Evolutionary conservation across 2,888 invertebrate genomes (phyloP).

Genomic region (Heliconius aoede): DNA sequence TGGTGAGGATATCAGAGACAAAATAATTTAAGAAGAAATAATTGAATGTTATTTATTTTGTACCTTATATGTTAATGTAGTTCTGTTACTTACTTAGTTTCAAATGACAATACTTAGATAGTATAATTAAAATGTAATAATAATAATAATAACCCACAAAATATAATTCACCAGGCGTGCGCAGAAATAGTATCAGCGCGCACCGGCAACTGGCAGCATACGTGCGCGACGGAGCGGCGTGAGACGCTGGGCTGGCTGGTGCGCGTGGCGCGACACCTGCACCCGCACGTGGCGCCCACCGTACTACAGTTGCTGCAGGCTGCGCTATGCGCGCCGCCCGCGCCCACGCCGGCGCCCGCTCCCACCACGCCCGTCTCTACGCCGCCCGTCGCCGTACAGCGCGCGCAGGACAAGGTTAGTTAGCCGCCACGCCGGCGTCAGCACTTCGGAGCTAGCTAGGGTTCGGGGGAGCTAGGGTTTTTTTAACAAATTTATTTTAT

Average conservation of each 20-base stretch:
- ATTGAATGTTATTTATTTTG: no score
- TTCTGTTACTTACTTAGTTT: background rate
- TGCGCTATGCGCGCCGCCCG: constrained; percentile 87
- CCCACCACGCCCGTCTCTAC: constrained; percentile 37
- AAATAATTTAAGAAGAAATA: no score
- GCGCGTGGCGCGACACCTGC: constrained; percentile 92
- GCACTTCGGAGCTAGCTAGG: no score
- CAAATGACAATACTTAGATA: background rate
- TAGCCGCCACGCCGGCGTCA: background rate
- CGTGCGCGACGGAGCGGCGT: constrained; percentile 88
- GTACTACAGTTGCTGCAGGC: constrained; percentile 95
- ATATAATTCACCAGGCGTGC: constrained; percentile 84
- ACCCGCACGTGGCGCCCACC: constrained; percentile 95
- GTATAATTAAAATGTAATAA: background rate
- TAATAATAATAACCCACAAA: no score
- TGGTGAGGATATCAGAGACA: no score
- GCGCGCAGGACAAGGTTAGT: constrained; percentile 45
- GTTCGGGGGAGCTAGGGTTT: no score
- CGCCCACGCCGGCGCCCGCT: constrained; percentile 40
- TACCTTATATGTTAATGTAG: background rate
- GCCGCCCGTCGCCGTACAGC: constrained; percentile 21
- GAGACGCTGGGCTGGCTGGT: constrained; percentile 92
- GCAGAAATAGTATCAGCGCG: constrained; percentile 95
- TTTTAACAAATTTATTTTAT: no score
- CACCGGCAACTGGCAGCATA: constrained; percentile 97